phyloP scores from a whole-genome alignment of 2,797 vertebrate genomes.

The Enteromius trimaculatus region DNA sequence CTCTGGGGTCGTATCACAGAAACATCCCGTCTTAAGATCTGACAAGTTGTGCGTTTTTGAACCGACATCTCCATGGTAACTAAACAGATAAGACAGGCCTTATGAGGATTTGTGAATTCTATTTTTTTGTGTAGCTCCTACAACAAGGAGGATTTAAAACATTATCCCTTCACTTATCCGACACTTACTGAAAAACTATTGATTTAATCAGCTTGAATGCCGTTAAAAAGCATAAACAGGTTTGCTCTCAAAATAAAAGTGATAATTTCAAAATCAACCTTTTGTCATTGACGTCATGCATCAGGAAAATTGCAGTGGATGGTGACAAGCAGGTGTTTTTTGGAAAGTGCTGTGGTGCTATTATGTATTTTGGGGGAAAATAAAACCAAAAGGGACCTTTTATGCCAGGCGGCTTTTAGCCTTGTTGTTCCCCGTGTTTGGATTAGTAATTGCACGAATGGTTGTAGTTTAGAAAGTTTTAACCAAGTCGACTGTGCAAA shows the following conservation, averaged over 20 bases:
- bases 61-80: constrained; percentile 34
- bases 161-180: not conserved
- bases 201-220: constrained; percentile 3
- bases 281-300: not conserved
- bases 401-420: not conserved
- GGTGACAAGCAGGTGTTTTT: constrained; percentile 10
- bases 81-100: constrained; percentile 1
- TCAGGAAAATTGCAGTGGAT: constrained; percentile 17
- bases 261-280: not conserved
- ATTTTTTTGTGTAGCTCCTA: not conserved
- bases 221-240: not conserved
- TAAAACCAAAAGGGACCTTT: constrained; percentile 1
- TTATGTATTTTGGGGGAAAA: constrained; percentile 11
- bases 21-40: not conserved
- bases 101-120: not conserved
- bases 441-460: constrained; percentile 16
- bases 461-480: constrained; percentile 14
- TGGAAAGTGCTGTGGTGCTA: not conserved
- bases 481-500: constrained; percentile 32
- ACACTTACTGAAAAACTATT: constrained; percentile 7
- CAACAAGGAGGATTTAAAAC: constrained; percentile 7
- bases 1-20: not conserved
- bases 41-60: not conserved
- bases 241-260: not conserved
- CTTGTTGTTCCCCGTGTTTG: not conserved